Percentiles rank a stretch among this genome's conserved stretches.
These are phyloP conservation scores for Heterodera filipjevi DNA, from an alignment of 2,888 invertebrate species.

Conservation along the genomic window DNA sequence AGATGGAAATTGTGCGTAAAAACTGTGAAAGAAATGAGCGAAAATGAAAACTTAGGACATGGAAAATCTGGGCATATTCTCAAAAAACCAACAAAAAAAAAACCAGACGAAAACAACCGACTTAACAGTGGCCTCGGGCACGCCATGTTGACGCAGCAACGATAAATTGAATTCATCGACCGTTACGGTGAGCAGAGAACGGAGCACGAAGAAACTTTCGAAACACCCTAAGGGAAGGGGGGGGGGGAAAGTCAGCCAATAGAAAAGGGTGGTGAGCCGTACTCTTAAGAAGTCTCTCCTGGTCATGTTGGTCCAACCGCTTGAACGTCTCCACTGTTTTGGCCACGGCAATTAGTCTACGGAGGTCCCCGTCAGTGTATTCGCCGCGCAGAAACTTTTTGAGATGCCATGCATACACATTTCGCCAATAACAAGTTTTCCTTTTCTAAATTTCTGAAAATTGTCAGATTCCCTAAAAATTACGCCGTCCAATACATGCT, in stretches of 20 bases:
- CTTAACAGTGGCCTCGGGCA: conserved; percentile 34
- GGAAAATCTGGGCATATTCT: no score
- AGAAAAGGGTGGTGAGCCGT: not conserved
- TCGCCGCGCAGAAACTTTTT: conserved; percentile 13
- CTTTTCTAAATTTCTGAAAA: not conserved
- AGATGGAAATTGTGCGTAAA: conserved; percentile 78
- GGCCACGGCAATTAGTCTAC: conserved; percentile 37
- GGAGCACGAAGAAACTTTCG: conserved; percentile 33
- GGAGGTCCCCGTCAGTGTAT: conserved; percentile 41
- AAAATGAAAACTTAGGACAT: no score
- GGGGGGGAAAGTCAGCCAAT: not conserved
- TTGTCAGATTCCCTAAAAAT: not conserved
- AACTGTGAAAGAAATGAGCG: conserved; percentile 47
- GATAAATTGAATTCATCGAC: conserved; percentile 28
- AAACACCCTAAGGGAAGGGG: conserved; percentile 34
- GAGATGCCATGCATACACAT: not conserved
- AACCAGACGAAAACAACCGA: conserved; percentile 13
- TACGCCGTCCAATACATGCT: conserved; percentile 24
- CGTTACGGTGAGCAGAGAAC: conserved; percentile 19
- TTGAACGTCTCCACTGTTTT: conserved; percentile 37
- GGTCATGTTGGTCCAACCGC: conserved; percentile 37
- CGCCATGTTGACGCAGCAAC: conserved; percentile 29
- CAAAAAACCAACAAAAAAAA: not conserved
- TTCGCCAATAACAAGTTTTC: not conserved
- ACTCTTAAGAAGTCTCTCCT: conserved; percentile 41